phyloP scores from a whole-genome alignment of 1,140 invertebrate species.

The Lamellibrachia luymesi region DNA sequence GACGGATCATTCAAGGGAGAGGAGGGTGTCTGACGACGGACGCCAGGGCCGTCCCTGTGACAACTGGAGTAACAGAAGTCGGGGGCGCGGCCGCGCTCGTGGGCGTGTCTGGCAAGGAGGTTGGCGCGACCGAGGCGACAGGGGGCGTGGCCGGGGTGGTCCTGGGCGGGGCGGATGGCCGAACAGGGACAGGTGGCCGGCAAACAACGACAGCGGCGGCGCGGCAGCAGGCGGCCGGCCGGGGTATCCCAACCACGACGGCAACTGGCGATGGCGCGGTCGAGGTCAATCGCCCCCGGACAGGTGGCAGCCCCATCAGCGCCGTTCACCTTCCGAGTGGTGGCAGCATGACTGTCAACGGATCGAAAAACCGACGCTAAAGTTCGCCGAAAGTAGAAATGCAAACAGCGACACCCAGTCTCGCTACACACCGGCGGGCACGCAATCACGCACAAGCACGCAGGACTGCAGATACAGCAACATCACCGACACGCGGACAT shows the following conservation, averaged over 20 bases:
- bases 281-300: background rate
- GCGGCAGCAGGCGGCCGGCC: no score
- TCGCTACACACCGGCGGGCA: background rate
- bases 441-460: background rate
- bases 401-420: background rate
- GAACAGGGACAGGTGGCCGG: background rate
- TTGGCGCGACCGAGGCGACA: background rate
- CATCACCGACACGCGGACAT: slow-evolving; percentile 29
- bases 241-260: background rate
- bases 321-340: background rate
- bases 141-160: background rate
- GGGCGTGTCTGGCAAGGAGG: background rate
- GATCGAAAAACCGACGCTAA: background rate
- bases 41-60: background rate
- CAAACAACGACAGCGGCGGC: background rate
- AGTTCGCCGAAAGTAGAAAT: background rate
- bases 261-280: background rate
- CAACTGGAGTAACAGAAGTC: background rate
- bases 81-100: background rate
- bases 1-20: background rate
- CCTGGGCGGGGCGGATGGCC: background rate
- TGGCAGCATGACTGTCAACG: background rate
- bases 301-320: background rate
- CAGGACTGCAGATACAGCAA: background rate
- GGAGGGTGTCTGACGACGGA: background rate